These are phyloP conservation scores for Xylota sylvarum DNA, from an alignment of 2,888 invertebrate species.

Conservation along the genomic window DNA sequence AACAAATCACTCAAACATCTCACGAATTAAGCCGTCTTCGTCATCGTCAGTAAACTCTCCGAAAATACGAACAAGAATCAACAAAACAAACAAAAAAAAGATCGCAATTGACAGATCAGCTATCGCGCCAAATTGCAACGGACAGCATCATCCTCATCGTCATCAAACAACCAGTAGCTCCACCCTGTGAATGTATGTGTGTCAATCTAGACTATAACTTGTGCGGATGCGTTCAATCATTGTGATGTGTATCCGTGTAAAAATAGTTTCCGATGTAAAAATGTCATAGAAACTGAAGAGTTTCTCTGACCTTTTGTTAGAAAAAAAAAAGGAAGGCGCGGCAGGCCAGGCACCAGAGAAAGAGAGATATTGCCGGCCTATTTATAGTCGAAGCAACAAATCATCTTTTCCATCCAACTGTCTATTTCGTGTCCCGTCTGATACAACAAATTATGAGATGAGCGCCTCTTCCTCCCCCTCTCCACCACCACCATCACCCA, in stretches of 20 bases:
- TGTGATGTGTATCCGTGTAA: constrained; percentile 45
- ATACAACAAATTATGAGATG: constrained; percentile 75
- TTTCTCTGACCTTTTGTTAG: constrained; percentile 64
- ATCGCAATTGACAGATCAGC: constrained; percentile 73
- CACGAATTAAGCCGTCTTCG: constrained; percentile 73
- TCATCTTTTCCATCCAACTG: constrained; percentile 75
- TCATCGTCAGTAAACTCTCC: constrained; percentile 70
- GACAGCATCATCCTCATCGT: constrained; percentile 42
- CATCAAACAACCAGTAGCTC: constrained; percentile 24
- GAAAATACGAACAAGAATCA: constrained; percentile 59
- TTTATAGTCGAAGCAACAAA: constrained; percentile 71
- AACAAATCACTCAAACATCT: constrained; percentile 77
- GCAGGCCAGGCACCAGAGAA: neutral
- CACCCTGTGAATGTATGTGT: neutral
- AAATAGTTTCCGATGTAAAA: constrained; percentile 64
- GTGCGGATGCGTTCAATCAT: constrained; percentile 62
- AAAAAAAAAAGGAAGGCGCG: neutral
- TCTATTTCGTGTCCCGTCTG: constrained; percentile 74
- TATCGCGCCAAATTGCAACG: constrained; percentile 68
- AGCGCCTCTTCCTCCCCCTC: constrained; percentile 1
- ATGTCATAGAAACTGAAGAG: constrained; percentile 61
- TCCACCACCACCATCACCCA: neutral
- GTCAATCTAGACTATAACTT: constrained; percentile 8
- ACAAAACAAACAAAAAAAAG: constrained; percentile 14
- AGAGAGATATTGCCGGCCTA: constrained; percentile 24